These are phyloP conservation scores for Chionodraco myersi DNA, from an alignment of 2,113 vertebrate genomes.

Conservation along the genomic window DNA sequence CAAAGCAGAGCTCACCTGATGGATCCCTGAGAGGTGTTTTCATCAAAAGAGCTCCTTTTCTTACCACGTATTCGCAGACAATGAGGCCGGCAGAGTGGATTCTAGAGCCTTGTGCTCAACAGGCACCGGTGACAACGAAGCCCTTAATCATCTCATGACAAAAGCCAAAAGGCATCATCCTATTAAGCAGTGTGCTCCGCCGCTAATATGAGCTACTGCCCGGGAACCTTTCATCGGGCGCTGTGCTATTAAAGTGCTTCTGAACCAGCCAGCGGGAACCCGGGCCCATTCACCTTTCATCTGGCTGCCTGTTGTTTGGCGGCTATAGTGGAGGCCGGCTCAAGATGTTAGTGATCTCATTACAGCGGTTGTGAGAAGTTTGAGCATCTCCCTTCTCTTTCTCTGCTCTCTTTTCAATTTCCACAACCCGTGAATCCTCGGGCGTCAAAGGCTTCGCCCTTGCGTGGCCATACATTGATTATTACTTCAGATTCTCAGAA, in stretches of 20 bases:
- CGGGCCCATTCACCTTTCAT: slow-evolving; percentile 95
- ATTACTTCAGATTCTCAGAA: slow-evolving; percentile 67
- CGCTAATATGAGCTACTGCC: slow-evolving; percentile 94
- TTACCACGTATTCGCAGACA: slow-evolving; percentile 84
- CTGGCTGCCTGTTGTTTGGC: slow-evolving; percentile 91
- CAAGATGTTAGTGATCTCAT: slow-evolving; percentile 99
- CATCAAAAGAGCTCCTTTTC: slow-evolving; percentile 85
- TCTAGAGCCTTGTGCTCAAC: slow-evolving; percentile 90
- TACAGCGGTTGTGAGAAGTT: slow-evolving; percentile 81
- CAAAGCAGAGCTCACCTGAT: slow-evolving; percentile 90
- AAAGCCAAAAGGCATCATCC: slow-evolving; percentile 99
- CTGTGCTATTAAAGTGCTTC: slow-evolving; percentile 93
- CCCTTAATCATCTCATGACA: slow-evolving; percentile 98
- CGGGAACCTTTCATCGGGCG: slow-evolving; percentile 93
- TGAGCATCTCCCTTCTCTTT: slow-evolving; percentile 61
- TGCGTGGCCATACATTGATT: slow-evolving; percentile 63
- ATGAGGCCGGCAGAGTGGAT: slow-evolving; percentile 86
- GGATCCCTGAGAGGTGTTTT: slow-evolving; percentile 88
- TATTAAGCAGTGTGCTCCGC: slow-evolving; percentile 96
- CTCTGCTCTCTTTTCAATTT: slow-evolving; percentile 38
- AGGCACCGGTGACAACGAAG: slow-evolving; percentile 90
- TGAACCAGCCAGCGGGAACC: slow-evolving; percentile 92
- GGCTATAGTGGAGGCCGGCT: slow-evolving; percentile 87
- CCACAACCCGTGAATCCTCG: slow-evolving; percentile 16
- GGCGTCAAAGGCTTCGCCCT: slow-evolving; percentile 49